Base-by-base conservation (phyloP, 2,113 vertebrate species). In the Actenoides hombroni region DNA sequence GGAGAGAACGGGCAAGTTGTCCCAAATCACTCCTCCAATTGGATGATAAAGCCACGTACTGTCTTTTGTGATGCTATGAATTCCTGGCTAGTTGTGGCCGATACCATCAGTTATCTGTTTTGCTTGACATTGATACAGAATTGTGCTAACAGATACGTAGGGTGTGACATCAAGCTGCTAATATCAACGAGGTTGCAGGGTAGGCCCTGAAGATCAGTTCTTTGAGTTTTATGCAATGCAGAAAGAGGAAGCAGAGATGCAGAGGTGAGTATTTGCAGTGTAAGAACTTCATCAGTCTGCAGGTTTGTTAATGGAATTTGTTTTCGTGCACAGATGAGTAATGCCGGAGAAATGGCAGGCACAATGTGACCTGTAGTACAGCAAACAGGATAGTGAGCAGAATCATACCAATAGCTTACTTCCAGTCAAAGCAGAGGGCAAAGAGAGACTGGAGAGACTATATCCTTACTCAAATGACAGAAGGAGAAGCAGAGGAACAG, bases 51-150 rank as follows among this genome's bases (percentile, higher is more conserved):
- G 53, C 70, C 79, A 39, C 0, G 0, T 48, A 40, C 26, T 88
- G 9, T 69, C 75, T 86, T 95, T 90, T 90, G 75, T 94, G 92
- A 80, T 65, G 48, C 20, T 71, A 13, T 61, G 56, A 78, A 86
- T 95, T 93, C 73, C 83, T 92, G 60, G 73, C 49, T 77, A 37
- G 54, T 76, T 81, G 79, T 88, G 61, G 80, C 86, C 88, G 86
- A 88, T 96, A 83, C 0, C 4, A 88, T 95, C 92, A 92, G 69
- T 81, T 91, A 84, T 68, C 76, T 92, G 53, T 91, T 94, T 94
- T 75, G 26, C 77, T 87, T 87, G 83, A 89, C 89, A 76, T 10
- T 81, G 89, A 91, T 87, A 75, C 53, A 84, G 76, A 83, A 67
- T 54, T 78, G 61, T 49, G 25, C 68, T 86, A 81, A 79, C 69